These are phyloP conservation scores for Pachymerium ferrugineum DNA, from an alignment of 2,888 invertebrate species.

Conservation along the genomic window DNA sequence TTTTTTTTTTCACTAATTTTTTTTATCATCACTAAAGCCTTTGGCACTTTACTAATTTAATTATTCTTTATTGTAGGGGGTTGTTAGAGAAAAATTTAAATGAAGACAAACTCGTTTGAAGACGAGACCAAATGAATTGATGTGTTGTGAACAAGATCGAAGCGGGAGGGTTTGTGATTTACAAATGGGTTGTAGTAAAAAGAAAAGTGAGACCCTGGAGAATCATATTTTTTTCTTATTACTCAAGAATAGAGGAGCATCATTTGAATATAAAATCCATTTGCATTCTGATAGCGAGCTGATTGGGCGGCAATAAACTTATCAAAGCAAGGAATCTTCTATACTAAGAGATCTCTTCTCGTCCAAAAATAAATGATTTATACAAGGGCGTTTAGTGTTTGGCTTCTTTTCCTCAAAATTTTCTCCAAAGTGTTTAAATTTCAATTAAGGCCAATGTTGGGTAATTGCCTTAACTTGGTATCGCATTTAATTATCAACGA, in stretches of 20 bases:
- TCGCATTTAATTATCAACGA: not conserved
- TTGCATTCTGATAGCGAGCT: constrained; percentile 15
- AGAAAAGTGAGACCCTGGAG: not conserved
- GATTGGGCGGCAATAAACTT: constrained; percentile 18
- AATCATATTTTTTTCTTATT: not conserved
- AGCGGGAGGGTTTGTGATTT: not conserved
- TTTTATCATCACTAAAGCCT: not conserved
- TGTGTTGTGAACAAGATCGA: constrained; percentile 15
- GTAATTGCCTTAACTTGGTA: not conserved
- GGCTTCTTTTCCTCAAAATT: not conserved
- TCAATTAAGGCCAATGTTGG: not conserved
- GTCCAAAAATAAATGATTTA: not conserved
- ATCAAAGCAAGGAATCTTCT: constrained; percentile 14
- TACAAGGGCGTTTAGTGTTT: not conserved
- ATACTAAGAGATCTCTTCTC: not conserved
- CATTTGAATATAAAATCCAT: constrained; percentile 18
- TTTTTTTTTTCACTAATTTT: not conserved
- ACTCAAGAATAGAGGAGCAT: not conserved
- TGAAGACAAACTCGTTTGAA: not conserved
- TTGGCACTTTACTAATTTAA: not conserved
- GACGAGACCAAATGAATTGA: constrained; percentile 4
- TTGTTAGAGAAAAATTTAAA: not conserved
- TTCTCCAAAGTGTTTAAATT: constrained; percentile 3
- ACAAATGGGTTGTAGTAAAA: constrained; percentile 1
- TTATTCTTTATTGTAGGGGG: too few relatives aligned